Conservation (phyloP, 2,113 vertebrate species). For the Emydura subglobosa region DNA sequence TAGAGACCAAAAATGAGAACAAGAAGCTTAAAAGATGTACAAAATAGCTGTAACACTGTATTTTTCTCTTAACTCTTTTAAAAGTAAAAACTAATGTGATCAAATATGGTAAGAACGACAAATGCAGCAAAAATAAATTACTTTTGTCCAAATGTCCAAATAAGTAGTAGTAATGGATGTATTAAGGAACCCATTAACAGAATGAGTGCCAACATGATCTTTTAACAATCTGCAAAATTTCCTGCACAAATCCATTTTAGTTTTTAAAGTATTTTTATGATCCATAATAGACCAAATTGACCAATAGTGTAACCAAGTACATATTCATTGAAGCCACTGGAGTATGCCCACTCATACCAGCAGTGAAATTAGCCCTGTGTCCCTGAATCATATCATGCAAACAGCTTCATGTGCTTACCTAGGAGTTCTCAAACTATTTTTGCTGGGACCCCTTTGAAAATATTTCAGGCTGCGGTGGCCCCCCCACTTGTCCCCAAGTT, state of each 20-base stretch:
- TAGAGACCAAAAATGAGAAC: not conserved
- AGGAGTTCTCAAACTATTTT: no score
- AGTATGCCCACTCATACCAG: not conserved
- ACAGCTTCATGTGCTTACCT: not conserved
- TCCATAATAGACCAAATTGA: not conserved
- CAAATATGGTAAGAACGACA: not conserved
- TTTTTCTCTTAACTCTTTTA: not conserved
- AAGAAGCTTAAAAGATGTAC: fast-evolving
- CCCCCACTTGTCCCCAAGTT: no score
- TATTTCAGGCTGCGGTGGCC: no score
- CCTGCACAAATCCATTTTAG: not conserved
- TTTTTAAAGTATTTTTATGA: not conserved
- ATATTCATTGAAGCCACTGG: not conserved
- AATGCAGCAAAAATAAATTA: not conserved
- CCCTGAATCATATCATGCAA: not conserved
- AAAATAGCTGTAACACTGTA: not conserved
- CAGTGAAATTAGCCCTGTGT: not conserved
- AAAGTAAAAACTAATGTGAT: not conserved
- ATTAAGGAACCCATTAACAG: not conserved
- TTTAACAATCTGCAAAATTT: not conserved
- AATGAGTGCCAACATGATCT: not conserved
- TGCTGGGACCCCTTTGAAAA: no score
- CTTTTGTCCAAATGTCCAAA: not conserved
- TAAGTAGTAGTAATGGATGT: not conserved
- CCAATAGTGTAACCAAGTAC: not conserved